Base-by-base conservation (phyloP, 2,888 invertebrate species). In the Mycalesis mineus region DNA sequence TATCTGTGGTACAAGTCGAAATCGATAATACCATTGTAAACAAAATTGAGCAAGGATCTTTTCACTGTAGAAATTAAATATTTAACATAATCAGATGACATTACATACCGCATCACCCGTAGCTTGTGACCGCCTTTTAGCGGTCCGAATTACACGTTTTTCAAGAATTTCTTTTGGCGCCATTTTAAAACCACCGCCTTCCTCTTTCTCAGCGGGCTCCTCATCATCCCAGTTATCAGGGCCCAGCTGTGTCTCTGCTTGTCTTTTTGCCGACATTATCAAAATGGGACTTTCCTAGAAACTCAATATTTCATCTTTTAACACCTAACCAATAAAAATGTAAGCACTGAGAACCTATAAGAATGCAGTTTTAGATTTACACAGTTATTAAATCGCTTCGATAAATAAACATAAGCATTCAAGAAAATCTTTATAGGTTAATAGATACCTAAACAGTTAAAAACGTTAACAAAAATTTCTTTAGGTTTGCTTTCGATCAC, bases 141-240 rank as follows among this genome's bases (percentile, higher is more conserved):
- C 97, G 62, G 93, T 94, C 80, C 93, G 94, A 49, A 97, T 94
- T 57, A 95, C 92, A 74, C 98, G 92, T 68, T 91, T 92, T 72
- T 94, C 93, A 17, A 98, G 76, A 60, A 94, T 91, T 47, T 95
- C 94, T 37, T 93, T 92, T 0, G 92, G 61, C 13, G 93, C 93
- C 68, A 84, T 79, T 67, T 90, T 87, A 77, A 96, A 96, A 36
- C 88, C 91, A 7, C 96, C 96, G 65, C 93, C 92, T 69, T 96
- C 94, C 74, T 96, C 95, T 22, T 75, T 73, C 39, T 69, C 61
- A 8, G 62, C 65, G 51, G 92, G 67, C 1, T 95, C 94, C 55
- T 95, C 96, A 60, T 92, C 85, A 75, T 96, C 93, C 96, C 97
- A 97, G 77, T 97, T 97, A 9, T 95, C 94, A 71, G 95, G 95